These are phyloP conservation scores for Syndactyla subalaris DNA, from an alignment of 2,797 vertebrate species.

Conservation along the genomic window DNA sequence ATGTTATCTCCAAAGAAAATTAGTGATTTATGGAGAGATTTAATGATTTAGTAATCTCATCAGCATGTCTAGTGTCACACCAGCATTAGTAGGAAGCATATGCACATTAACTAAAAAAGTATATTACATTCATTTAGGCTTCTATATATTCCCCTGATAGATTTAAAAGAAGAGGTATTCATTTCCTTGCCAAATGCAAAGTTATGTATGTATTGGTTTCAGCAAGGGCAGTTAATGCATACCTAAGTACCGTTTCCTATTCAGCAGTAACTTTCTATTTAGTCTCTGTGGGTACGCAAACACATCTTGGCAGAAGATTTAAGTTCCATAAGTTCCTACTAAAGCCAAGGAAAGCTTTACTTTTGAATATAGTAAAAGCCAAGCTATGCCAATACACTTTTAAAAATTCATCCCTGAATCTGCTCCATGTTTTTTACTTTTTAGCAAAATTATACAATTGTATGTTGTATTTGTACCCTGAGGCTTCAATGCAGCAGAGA, in stretches of 20 bases:
- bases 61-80: not conserved
- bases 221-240: not conserved
- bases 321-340: not conserved
- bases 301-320: not conserved
- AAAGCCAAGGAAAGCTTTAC: not conserved
- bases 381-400: not conserved
- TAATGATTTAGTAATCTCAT: not conserved
- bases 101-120: not conserved
- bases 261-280: not conserved
- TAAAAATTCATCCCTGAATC: not conserved
- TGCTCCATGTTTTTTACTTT: not conserved
- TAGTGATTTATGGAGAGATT: not conserved
- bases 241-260: not conserved
- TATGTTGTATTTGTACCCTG: not conserved
- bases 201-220: not conserved
- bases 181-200: not conserved
- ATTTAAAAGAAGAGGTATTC: not conserved
- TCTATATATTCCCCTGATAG: not conserved
- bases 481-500: not conserved
- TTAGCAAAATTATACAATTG: not conserved
- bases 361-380: not conserved
- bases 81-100: not conserved
- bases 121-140: not conserved
- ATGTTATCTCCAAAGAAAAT: not conserved
- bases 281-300: not conserved